Evolutionary conservation across 2,113 vertebrate genomes (phyloP).

Genomic region (Centrocercus urophasianus): DNA sequence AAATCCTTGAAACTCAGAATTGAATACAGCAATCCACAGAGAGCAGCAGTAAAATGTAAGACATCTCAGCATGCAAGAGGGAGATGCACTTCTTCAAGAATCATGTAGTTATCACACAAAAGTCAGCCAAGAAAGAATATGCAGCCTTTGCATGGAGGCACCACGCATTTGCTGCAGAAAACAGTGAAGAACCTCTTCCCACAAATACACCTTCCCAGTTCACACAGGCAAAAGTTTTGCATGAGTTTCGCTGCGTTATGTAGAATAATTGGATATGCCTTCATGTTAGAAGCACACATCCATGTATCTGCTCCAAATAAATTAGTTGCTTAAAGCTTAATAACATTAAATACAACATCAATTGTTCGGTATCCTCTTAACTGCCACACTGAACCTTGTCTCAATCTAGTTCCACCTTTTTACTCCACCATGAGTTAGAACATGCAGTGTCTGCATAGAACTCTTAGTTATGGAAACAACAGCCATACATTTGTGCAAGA

Average conservation of each 20-base stretch:
- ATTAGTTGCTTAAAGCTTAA: background rate
- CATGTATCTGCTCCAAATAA: background rate
- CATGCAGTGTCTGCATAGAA: background rate
- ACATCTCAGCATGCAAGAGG: background rate
- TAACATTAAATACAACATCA: background rate
- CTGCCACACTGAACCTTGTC: background rate
- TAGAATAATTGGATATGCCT: background rate
- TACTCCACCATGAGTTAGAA: background rate
- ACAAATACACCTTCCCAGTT: background rate
- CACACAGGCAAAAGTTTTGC: background rate
- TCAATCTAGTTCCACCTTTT: background rate
- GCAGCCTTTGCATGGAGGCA: background rate
- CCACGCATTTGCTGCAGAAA: background rate
- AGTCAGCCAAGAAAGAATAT: background rate
- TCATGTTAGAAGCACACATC: background rate
- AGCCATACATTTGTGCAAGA: background rate
- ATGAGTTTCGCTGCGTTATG: background rate
- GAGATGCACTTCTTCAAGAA: background rate
- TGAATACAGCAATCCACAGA: background rate
- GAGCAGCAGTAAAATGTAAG: background rate
- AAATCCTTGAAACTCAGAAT: background rate
- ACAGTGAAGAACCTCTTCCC: background rate
- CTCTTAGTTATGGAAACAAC: background rate
- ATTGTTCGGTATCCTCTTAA: background rate
- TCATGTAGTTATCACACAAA: background rate